phyloP scores from a whole-genome alignment of 1,140 invertebrate genomes.

The Nephila pilipes region DNA sequence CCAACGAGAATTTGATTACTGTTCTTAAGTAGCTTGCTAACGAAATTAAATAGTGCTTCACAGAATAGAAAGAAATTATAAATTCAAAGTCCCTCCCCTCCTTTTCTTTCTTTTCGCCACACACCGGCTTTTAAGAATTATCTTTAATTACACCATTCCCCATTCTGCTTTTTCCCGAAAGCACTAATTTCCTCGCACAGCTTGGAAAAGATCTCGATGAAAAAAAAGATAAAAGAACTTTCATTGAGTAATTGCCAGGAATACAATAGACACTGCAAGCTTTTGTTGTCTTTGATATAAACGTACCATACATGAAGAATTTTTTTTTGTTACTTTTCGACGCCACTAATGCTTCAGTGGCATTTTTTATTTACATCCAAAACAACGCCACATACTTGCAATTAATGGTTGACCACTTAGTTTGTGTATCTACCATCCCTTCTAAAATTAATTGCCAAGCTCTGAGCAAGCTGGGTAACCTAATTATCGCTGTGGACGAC shows the following conservation, averaged over 20 bases:
- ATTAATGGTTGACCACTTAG: conserved; percentile 76
- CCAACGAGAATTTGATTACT: conserved; percentile 67
- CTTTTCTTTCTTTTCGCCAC: conserved; percentile 16
- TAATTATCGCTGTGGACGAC: conserved; percentile 75
- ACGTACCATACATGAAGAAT: conserved; percentile 27
- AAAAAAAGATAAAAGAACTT: not conserved
- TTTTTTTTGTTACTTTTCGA: conserved; percentile 38
- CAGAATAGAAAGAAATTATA: conserved; percentile 71
- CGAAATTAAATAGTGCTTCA: conserved; percentile 65
- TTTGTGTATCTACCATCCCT: conserved; percentile 65
- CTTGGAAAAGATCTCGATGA: conserved; percentile 13
- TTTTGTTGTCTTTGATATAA: conserved; percentile 56
- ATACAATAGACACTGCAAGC: conserved; percentile 53
- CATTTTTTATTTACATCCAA: conserved; percentile 55
- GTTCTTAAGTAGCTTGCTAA: conserved; percentile 69
- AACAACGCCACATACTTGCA: conserved; percentile 64
- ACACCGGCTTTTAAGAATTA: conserved; percentile 60
- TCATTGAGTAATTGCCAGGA: conserved; percentile 70
- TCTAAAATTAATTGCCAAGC: conserved; percentile 69
- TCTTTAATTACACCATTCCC: conserved; percentile 63
- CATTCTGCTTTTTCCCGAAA: conserved; percentile 46
- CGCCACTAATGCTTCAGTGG: conserved; percentile 22
- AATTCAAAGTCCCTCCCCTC: conserved; percentile 56
- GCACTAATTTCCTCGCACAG: conserved; percentile 45
- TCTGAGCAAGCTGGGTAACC: conserved; percentile 69